Evolutionary conservation across 2,888 invertebrate genomes (phyloP).

Genomic region (Hypena proboscidalis): DNA sequence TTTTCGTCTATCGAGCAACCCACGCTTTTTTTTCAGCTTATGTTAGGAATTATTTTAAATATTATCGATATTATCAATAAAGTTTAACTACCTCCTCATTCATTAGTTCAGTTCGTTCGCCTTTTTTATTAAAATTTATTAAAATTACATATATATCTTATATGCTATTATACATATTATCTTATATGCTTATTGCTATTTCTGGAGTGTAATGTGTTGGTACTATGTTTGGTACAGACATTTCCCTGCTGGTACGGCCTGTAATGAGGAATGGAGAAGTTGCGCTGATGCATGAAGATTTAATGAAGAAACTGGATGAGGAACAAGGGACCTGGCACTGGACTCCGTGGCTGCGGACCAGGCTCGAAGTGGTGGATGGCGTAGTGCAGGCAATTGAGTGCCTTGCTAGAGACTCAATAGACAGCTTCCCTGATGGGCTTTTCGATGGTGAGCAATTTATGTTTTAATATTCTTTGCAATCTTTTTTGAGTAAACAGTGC

Average conservation of each 20-base stretch:
- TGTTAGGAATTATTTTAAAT: no score
- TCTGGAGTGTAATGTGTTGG: slow-evolving; percentile 1
- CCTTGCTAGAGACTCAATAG: slow-evolving; percentile 63
- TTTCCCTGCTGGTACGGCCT: slow-evolving; percentile 42
- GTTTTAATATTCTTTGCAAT: no score
- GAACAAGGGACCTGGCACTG: slow-evolving; percentile 72
- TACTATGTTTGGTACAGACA: slow-evolving; percentile 52
- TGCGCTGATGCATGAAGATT: slow-evolving; percentile 58
- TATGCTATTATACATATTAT: no score
- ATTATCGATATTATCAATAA: no score
- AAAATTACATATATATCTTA: no score
- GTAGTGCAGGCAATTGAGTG: slow-evolving; percentile 55
- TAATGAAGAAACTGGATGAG: slow-evolving; percentile 59
- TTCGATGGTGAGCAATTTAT: slow-evolving; percentile 75
- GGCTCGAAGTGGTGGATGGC: slow-evolving; percentile 59
- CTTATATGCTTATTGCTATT: no score
- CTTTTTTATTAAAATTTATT: no score
- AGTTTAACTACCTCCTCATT: no score
- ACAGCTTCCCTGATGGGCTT: slow-evolving; percentile 84
- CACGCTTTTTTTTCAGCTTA: no score
- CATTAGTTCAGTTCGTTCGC: no score
- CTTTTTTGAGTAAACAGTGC: no score
- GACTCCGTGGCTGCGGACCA: slow-evolving; percentile 74
- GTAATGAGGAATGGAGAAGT: slow-evolving; percentile 60
- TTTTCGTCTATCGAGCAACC: no score